phyloP scores from a whole-genome alignment of 2,888 invertebrate species.

The Hyles lineata region DNA sequence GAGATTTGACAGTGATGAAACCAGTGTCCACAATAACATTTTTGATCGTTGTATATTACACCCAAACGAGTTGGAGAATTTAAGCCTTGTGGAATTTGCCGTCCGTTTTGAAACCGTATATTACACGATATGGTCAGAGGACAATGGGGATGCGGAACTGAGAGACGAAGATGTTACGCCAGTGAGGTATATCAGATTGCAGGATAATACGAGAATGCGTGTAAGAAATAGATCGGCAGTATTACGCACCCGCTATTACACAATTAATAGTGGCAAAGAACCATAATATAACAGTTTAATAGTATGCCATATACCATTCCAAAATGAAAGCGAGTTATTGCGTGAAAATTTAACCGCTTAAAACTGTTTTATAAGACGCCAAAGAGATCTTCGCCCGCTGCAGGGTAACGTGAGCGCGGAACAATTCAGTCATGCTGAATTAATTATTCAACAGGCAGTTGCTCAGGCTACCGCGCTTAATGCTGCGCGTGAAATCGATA shows the following conservation, averaged over 20 bases:
- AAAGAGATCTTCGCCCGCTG: constrained; percentile 32
- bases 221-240: constrained; percentile 50
- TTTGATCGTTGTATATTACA: constrained; percentile 44
- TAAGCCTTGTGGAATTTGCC: constrained; percentile 50
- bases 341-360: constrained; percentile 41
- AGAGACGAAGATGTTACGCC: constrained; percentile 43
- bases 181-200: too few species aligned
- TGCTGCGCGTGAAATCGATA: constrained; percentile 31
- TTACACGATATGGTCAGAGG: constrained; percentile 39
- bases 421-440: constrained; percentile 34
- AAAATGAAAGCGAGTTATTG: too few species aligned
- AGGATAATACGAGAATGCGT: constrained; percentile 46
- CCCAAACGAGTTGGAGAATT: constrained; percentile 39
- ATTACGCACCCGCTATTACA: constrained; percentile 48
- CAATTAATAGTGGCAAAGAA: constrained; percentile 46
- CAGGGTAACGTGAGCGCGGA: constrained; percentile 33
- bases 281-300: constrained; percentile 37
- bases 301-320: constrained; percentile 45
- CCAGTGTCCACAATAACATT: constrained; percentile 44
- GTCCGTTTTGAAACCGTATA: constrained; percentile 45
- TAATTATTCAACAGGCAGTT: constrained; percentile 34
- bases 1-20: constrained; percentile 44
- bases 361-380: constrained; percentile 35
- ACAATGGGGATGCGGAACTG: constrained; percentile 43
- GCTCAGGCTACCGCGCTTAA: constrained; percentile 31